Percentiles rank a stretch among this genome's conserved stretches.
phyloP scores from a whole-genome alignment of 2,113 vertebrate genomes.

The Apaloderma vittatum region DNA sequence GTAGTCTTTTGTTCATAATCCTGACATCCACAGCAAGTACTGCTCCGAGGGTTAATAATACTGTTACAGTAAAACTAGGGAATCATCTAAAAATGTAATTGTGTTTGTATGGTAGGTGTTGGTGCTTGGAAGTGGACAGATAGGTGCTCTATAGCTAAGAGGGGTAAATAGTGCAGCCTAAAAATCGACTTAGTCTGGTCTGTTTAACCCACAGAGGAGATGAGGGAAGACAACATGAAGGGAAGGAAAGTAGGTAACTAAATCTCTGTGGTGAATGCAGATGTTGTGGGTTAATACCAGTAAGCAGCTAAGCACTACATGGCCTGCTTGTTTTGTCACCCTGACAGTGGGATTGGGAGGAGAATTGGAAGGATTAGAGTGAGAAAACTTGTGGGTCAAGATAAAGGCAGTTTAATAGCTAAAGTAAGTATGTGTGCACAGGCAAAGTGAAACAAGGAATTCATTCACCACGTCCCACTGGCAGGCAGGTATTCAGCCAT shows the following conservation, averaged over 20 bases:
- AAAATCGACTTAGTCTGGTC: background rate
- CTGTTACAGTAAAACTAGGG: rapidly evolving
- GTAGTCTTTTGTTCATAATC: background rate
- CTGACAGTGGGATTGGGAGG: no score
- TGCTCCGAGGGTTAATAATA: background rate
- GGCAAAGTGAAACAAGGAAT: no score
- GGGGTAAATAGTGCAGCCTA: background rate
- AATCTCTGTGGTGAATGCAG: background rate
- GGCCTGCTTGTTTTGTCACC: background rate
- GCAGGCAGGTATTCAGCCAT: no score
- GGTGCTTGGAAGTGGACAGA: background rate
- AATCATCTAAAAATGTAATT: background rate
- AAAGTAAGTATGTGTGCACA: no score
- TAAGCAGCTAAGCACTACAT: background rate
- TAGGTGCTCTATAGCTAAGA: background rate
- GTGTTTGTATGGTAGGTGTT: rapidly evolving
- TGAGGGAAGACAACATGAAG: background rate
- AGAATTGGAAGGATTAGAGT: no score
- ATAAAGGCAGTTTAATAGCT: no score
- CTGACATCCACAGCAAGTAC: background rate
- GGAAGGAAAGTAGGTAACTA: background rate
- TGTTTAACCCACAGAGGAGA: background rate
- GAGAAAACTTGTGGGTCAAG: no score
- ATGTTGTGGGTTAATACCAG: background rate
- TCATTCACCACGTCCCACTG: no score